Percentiles rank a stretch among this genome's conserved stretches.
Conservation (phyloP, 2,113 vertebrate species). For the Podocnemis expansa region DNA sequence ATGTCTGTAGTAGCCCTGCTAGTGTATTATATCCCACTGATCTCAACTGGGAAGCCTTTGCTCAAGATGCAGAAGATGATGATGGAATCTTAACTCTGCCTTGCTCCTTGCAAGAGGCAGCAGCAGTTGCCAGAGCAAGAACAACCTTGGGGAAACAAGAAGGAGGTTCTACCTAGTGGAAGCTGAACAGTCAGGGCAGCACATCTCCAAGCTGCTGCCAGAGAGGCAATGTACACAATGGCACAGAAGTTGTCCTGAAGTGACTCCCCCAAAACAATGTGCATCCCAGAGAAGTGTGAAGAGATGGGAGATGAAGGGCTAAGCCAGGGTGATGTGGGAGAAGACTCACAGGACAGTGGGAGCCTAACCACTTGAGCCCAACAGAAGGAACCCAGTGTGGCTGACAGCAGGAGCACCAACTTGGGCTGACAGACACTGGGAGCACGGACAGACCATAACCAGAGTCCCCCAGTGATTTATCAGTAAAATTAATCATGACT, state of each 20-base stretch:
- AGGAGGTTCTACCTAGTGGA: not conserved
- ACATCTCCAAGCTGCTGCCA: not conserved
- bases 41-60: too few relatives aligned
- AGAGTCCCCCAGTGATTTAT: not conserved
- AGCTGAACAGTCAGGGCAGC: not conserved
- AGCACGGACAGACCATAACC: too few relatives aligned
- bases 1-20: too few relatives aligned
- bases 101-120: not conserved
- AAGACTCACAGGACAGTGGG: not conserved
- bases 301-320: too few relatives aligned
- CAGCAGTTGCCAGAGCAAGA: not conserved
- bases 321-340: not conserved
- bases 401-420: too few relatives aligned
- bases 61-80: too few relatives aligned
- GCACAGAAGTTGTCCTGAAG: not conserved
- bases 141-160: not conserved
- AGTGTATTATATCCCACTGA: too few relatives aligned
- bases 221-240: not conserved
- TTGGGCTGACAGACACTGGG: too few relatives aligned
- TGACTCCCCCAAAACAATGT: not conserved
- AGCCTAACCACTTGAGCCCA: too few relatives aligned
- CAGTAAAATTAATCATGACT: not conserved
- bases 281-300: not conserved
- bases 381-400: too few relatives aligned
- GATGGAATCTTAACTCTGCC: not conserved